phyloP scores from a whole-genome alignment of 2,888 invertebrate genomes.

The Odontomyia ornata region DNA sequence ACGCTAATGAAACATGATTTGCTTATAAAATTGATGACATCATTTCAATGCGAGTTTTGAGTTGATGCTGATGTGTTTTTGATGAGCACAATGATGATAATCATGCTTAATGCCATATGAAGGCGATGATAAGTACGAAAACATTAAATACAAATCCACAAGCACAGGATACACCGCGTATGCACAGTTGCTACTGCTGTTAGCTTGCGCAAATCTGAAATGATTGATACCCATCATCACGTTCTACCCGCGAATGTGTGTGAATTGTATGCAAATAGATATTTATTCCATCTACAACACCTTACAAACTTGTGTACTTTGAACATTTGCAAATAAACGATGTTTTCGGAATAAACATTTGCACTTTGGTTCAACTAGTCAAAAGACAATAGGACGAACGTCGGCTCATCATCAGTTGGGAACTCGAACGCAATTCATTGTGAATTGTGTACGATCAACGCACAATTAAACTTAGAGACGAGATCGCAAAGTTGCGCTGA shows the following conservation, averaged over 20 bases:
- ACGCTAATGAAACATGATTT: constrained; percentile 30
- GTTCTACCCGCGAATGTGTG: too few species aligned
- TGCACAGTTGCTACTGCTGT: too few species aligned
- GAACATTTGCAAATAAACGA: too few species aligned
- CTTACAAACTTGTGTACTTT: too few species aligned
- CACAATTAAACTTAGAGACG: background rate
- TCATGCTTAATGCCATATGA: background rate
- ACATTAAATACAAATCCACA: too few species aligned
- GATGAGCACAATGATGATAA: constrained; percentile 15
- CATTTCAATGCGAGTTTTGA: constrained; percentile 1
- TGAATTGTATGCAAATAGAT: too few species aligned
- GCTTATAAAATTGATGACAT: constrained; percentile 28
- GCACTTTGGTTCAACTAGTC: background rate
- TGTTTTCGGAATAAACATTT: background rate
- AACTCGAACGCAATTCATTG: background rate
- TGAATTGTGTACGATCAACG: background rate
- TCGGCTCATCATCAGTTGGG: background rate
- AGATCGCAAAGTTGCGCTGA: background rate
- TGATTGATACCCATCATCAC: too few species aligned
- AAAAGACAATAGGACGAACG: background rate
- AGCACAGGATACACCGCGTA: too few species aligned
- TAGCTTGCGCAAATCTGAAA: too few species aligned
- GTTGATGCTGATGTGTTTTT: background rate
- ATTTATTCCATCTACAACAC: too few species aligned
- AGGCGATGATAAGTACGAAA: background rate